These are phyloP conservation scores for Periparus ater DNA, from an alignment of 2,797 vertebrate species.

Conservation along the genomic window DNA sequence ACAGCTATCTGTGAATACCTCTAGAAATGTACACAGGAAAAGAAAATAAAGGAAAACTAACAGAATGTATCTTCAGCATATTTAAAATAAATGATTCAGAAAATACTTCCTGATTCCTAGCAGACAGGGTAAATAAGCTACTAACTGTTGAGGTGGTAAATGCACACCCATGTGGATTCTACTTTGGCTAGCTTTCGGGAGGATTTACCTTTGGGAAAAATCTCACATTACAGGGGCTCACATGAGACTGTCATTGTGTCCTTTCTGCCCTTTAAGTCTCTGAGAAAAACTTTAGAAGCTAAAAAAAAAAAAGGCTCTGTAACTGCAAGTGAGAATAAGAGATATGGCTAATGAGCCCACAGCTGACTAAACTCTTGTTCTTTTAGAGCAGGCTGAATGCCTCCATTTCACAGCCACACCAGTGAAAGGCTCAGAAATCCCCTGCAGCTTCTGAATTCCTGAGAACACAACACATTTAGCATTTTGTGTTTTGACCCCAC, in stretches of 20 bases:
- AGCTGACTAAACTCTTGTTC: background rate
- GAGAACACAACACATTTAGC: constrained; percentile 20
- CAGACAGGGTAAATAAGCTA: background rate
- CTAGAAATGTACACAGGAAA: background rate
- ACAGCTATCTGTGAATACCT: background rate
- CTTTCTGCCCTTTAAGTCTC: background rate
- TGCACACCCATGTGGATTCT: background rate
- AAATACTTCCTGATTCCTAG: background rate
- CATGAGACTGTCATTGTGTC: background rate
- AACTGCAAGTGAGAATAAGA: background rate
- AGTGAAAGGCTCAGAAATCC: background rate
- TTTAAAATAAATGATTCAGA: background rate
- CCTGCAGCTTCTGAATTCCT: background rate
- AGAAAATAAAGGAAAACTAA: background rate
- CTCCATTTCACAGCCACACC: background rate
- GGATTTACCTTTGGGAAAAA: background rate
- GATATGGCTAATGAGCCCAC: background rate
- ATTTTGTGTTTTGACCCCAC: background rate
- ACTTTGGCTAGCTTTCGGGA: background rate
- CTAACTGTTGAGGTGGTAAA: background rate
- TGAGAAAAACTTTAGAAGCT: background rate
- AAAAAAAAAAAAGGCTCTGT: background rate
- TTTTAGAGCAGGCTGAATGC: background rate
- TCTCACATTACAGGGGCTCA: background rate
- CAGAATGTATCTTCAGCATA: background rate